phyloP scores from a whole-genome alignment of 2,113 vertebrate species.

The Amphiprion percula region DNA sequence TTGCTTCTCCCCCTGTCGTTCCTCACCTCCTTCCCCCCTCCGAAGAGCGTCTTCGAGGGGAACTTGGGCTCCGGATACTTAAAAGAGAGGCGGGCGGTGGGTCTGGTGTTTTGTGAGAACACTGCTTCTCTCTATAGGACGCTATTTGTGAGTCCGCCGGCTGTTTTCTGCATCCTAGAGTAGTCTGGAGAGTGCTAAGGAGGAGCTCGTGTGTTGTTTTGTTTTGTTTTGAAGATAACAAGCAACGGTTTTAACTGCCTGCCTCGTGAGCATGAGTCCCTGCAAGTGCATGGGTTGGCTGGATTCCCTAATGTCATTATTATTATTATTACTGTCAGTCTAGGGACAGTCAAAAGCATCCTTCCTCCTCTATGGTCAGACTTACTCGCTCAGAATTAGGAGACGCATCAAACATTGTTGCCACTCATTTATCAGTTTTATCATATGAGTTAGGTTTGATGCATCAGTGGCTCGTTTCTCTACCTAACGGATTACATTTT shows the following conservation, averaged over 20 bases:
- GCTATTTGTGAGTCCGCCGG: constrained; percentile 94
- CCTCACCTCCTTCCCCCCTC: constrained; percentile 60
- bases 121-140: constrained; percentile 94
- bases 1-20: constrained; percentile 10
- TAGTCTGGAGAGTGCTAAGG: neutral
- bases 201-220: neutral
- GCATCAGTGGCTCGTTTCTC: no score
- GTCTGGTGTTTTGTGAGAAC: constrained; percentile 98
- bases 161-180: constrained; percentile 80
- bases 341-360: constrained; percentile 12
- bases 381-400: no score
- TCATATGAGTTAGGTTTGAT: no score
- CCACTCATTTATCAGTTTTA: no score
- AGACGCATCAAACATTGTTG: no score
- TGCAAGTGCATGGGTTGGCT: constrained; percentile 21
- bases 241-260: neutral
- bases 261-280: constrained; percentile 54
- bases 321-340: constrained; percentile 5
- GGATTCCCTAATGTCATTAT: neutral
- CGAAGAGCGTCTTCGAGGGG: constrained; percentile 97
- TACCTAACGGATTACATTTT: no score
- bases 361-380: constrained; percentile 11
- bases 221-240: neutral
- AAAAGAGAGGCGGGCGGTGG: constrained; percentile 93
- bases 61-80: constrained; percentile 94